Percentiles rank a stretch among this genome's conserved stretches.
Evolutionary conservation across 2,888 invertebrate genomes (phyloP).

Genomic region (Alcis repandata): DNA sequence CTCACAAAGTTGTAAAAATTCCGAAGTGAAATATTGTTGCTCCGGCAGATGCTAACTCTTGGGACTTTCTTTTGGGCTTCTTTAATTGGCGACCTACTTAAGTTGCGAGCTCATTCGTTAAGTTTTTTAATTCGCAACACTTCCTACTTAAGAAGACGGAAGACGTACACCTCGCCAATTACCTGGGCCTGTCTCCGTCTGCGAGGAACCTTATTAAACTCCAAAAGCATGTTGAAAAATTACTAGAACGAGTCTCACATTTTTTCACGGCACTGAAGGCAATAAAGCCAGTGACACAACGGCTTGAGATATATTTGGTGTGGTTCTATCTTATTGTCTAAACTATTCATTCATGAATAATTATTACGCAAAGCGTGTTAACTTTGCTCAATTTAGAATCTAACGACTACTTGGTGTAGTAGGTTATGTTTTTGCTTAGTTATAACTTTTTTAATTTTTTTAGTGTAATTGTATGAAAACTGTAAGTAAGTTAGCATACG

Average conservation of each 20-base stretch:
- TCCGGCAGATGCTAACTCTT: conserved; percentile 4
- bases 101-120: conserved; percentile 18
- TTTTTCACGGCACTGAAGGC: conserved; percentile 45
- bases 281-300: conserved; percentile 33
- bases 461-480: too few species aligned
- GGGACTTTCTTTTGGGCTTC: conserved; percentile 1
- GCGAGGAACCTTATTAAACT: conserved; percentile 48
- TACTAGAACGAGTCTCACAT: conserved; percentile 46
- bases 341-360: not conserved
- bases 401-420: too few species aligned
- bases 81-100: conserved; percentile 14
- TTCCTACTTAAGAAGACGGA: conserved; percentile 28
- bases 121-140: conserved; percentile 34
- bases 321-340: not conserved
- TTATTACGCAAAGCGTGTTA: too few species aligned
- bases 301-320: not conserved
- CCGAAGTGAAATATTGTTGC: conserved; percentile 18
- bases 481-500: too few species aligned
- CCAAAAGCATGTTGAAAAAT: conserved; percentile 49
- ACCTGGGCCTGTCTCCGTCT: conserved; percentile 31
- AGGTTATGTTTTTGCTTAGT: too few species aligned
- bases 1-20: conserved; percentile 12
- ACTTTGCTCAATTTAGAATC: too few species aligned
- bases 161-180: conserved; percentile 39
- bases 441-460: too few species aligned